Evolutionary conservation across 2,888 invertebrate species (phyloP).

Genomic region (Urechis unicinctus): DNA sequence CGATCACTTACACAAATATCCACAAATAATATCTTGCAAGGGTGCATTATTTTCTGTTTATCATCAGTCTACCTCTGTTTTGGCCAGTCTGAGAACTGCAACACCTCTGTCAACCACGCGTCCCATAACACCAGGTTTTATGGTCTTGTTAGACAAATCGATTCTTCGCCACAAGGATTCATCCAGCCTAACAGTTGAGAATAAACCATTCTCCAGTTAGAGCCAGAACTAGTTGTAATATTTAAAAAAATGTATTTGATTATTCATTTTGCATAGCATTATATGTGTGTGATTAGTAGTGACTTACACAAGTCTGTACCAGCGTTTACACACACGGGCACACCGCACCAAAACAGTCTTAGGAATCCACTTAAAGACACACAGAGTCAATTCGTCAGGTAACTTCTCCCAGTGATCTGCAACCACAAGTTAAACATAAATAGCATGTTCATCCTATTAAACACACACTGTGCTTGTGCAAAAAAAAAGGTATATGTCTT

Average conservation of each 20-base stretch:
- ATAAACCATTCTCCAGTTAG: neutral
- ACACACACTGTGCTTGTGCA: no score
- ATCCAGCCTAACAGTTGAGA: conserved; percentile 55
- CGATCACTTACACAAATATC: no score
- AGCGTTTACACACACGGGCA: conserved; percentile 68
- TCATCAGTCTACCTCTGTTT: conserved; percentile 62
- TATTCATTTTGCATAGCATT: no score
- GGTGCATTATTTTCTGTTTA: neutral
- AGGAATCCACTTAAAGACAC: conserved; percentile 74
- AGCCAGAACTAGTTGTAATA: no score
- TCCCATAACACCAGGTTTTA: conserved; percentile 66
- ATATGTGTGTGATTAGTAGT: no score
- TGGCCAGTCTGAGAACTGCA: conserved; percentile 69
- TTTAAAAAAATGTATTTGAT: no score
- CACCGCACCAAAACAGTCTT: conserved; percentile 68
- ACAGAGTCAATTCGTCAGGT: conserved; percentile 79
- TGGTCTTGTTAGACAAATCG: conserved; percentile 65
- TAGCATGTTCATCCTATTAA: neutral
- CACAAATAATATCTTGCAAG: no score
- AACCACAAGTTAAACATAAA: conserved; percentile 11
- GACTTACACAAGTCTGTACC: conserved; percentile 65
- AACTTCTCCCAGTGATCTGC: conserved; percentile 66
- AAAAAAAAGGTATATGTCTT: no score
- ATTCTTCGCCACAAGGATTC: conserved; percentile 80
- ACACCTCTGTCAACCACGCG: conserved; percentile 72